These are phyloP conservation scores for Lepilemur septentrionalis DNA, from an alignment of 2,797 vertebrate genomes.

Conservation along the genomic window DNA sequence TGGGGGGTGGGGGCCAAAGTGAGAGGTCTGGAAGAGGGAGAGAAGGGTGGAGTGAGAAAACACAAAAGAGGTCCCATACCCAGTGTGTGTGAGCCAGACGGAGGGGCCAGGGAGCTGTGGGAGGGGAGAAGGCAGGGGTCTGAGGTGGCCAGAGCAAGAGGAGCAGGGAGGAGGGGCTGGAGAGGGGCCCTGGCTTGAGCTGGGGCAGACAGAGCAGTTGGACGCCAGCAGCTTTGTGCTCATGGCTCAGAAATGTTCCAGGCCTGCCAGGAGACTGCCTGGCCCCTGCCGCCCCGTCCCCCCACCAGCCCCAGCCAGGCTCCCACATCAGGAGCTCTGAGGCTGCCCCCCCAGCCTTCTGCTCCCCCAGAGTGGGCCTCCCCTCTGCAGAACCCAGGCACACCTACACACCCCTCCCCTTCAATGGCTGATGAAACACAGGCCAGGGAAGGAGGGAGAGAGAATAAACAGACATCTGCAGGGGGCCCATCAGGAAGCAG, in stretches of 20 bases:
- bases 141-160: background rate
- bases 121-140: background rate
- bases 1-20: background rate
- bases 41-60: background rate
- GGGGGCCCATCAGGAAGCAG: background rate
- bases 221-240: slow-evolving; percentile 67
- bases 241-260: slow-evolving; percentile 76
- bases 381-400: background rate
- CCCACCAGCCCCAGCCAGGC: background rate
- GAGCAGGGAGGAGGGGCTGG: background rate
- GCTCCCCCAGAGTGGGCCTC: background rate
- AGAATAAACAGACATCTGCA: slow-evolving; percentile 5
- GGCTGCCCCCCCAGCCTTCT: background rate
- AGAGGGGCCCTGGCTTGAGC: slow-evolving; percentile 59
- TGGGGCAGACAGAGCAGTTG: slow-evolving; percentile 63
- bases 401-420: background rate
- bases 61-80: slow-evolving; percentile 1
- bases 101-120: slow-evolving; percentile 1
- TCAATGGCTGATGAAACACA: background rate
- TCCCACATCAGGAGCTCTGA: slow-evolving; percentile 44
- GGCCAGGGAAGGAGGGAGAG: background rate
- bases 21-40: background rate
- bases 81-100: background rate
- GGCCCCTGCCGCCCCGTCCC: background rate
- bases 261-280: slow-evolving; percentile 67